Evolutionary conservation across 2,888 invertebrate species (phyloP), one percentile per base, ranked within the genome.

Genomic region (Scrobipalpa atriplicella): DNA sequence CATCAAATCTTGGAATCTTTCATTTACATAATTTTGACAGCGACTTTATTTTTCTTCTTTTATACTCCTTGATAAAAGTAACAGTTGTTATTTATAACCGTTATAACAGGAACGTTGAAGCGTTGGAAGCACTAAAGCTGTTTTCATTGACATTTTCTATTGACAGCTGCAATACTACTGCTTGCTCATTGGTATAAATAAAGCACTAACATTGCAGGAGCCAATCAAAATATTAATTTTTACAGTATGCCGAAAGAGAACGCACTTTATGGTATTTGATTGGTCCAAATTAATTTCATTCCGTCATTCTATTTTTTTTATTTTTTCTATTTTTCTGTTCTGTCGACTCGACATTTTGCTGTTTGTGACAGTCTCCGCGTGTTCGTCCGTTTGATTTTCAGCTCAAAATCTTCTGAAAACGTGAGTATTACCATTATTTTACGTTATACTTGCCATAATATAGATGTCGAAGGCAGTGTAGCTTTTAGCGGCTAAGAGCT

Each of bases 311-410:
- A 47, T 51, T 64, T 64, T 71, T 58, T 41, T 11, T 54, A 7
- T 54, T 47, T n/a, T 47, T n/a, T 13, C n/a, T 3, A n/a, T 3
- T 43, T n/a, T 43, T 43, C 43, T 13, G 43, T 43, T 10, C n/a
- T 8, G 38, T 7, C 3, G 13, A n/a, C 2, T 63, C 69, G 69
- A 69, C 70, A 70, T 64, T 70, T 69, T 68, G 65, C 67, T 64
- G 64, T 68, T 70, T 70, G 70, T 71, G 70, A 70, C 68, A 70
- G 58, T 68, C 75, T 78, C 84, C 84, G 83, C 86, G 87, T 87
- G 87, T 81, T 78, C 73, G 71, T 75, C 83, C 83, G 84, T 83
- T 75, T 73, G 71, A 76, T 73, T 72, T 78, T 78, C 72, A 73
- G 66, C 70, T 61, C 72, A 72, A 71, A 78, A 75, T 70, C 76